Conservation (phyloP, 37 sponge, comb jelly and placozoan species). For the Geodia barretti region DNA sequence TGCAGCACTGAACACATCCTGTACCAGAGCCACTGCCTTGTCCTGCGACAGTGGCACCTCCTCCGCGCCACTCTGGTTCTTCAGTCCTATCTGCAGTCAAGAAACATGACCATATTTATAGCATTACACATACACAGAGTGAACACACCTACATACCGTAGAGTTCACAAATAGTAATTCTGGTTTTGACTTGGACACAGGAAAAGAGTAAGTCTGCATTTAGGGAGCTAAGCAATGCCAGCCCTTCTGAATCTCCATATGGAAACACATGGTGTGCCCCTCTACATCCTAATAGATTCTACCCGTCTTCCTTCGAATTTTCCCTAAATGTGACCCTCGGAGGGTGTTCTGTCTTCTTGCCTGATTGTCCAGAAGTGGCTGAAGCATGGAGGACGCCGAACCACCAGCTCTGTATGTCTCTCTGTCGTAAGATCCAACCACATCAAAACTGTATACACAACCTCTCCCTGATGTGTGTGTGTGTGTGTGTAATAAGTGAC, state of each 20-base stretch:
- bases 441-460: conserved; percentile 96
- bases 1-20: conserved; percentile 95
- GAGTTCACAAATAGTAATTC: too few relatives aligned
- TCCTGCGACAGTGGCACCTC: conserved; percentile 74
- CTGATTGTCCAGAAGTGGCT: conserved; percentile 99
- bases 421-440: conserved; percentile 94
- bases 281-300: too few relatives aligned
- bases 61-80: conserved; percentile 83
- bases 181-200: too few relatives aligned
- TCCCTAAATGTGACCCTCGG: background rate
- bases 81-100: conserved; percentile 72
- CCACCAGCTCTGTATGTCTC: conserved; percentile 92
- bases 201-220: background rate
- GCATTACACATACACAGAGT: background rate
- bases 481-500: conserved; percentile 33
- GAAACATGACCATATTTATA: background rate
- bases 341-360: conserved; percentile 17
- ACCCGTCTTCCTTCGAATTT: background rate
- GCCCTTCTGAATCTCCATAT: too few relatives aligned
- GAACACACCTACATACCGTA: too few relatives aligned
- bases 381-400: conserved; percentile 89
- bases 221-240: background rate
- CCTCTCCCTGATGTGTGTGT: conserved; percentile 80
- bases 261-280: too few relatives aligned
- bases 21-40: conserved; percentile 78